These are phyloP conservation scores for Dexiosoma caninum DNA, from an alignment of 2,888 invertebrate species.

Conservation along the genomic window DNA sequence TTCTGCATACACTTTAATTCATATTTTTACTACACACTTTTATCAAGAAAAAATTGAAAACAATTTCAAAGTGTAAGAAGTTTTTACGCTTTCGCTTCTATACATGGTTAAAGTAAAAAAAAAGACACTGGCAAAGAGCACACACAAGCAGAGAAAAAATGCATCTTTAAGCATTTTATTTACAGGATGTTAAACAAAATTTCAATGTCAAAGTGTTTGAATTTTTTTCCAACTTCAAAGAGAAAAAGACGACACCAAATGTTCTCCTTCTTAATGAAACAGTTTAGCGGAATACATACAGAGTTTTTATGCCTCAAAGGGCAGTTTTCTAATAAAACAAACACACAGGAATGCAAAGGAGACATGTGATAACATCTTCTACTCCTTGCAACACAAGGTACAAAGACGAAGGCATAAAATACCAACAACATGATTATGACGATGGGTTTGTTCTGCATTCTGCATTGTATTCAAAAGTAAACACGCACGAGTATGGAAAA, in stretches of 20 bases:
- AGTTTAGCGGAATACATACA: constrained; percentile 11
- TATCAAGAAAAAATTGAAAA: neutral
- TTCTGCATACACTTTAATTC: too few species aligned
- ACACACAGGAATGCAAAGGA: neutral
- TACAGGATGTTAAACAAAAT: constrained; percentile 36
- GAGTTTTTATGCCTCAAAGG: constrained; percentile 5
- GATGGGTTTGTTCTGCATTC: neutral
- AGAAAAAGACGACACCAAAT: neutral
- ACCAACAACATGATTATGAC: too few species aligned
- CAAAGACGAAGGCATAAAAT: neutral
- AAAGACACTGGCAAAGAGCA: neutral
- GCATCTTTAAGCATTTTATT: constrained; percentile 42
- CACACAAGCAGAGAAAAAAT: neutral
- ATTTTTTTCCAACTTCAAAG: neutral
- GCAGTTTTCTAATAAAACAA: neutral
- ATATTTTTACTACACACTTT: too few species aligned
- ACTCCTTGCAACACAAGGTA: constrained; percentile 16
- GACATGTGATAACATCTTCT: constrained; percentile 34
- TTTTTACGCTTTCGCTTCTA: neutral
- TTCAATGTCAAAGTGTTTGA: constrained; percentile 59
- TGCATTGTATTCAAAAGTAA: neutral
- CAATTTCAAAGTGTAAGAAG: neutral
- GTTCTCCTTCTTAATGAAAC: constrained; percentile 1
- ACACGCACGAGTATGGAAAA: too few species aligned
- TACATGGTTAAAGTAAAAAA: neutral